A percentile compares a stretch with the other conserved stretches of the same genome.
These are phyloP conservation scores for Chaetorhynchus papuensis DNA, from an alignment of 2,113 vertebrate species.

Conservation along the genomic window DNA sequence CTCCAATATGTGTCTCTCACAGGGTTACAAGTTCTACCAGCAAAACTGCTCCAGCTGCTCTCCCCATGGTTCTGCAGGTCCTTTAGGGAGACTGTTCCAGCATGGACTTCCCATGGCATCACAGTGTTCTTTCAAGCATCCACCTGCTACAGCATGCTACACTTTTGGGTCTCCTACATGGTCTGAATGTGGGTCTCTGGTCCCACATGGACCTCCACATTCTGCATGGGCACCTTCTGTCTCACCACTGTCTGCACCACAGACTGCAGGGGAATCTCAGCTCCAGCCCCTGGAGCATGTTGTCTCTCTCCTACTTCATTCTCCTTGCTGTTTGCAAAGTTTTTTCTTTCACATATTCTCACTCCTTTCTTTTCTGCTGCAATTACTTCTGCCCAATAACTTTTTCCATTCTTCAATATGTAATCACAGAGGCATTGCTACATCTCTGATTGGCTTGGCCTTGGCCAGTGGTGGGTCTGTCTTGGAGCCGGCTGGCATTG, in stretches of 20 bases:
- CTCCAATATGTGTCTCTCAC: not conserved
- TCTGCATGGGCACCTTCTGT: not conserved
- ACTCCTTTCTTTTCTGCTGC: not conserved
- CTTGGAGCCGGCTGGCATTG: not conserved
- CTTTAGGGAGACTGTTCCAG: not conserved
- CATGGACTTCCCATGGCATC: not conserved
- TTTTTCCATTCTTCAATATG: not conserved
- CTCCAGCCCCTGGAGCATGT: fast-evolving
- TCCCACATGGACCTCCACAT: not conserved
- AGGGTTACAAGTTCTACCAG: not conserved
- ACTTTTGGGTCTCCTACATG: not conserved
- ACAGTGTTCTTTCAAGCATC: fast-evolving
- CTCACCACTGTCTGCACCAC: not conserved
- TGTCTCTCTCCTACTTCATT: not conserved
- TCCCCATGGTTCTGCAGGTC: not conserved
- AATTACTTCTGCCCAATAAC: not conserved
- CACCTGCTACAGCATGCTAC: not conserved
- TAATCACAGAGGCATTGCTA: not conserved
- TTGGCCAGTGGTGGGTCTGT: not conserved
- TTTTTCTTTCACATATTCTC: not conserved
- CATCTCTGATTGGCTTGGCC: not conserved
- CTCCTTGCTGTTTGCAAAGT: not conserved
- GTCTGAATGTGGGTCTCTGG: not conserved
- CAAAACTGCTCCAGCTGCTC: not conserved
- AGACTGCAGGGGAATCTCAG: not conserved